Conservation (phyloP, 2,888 invertebrate species). For the Nowickia ferox region DNA sequence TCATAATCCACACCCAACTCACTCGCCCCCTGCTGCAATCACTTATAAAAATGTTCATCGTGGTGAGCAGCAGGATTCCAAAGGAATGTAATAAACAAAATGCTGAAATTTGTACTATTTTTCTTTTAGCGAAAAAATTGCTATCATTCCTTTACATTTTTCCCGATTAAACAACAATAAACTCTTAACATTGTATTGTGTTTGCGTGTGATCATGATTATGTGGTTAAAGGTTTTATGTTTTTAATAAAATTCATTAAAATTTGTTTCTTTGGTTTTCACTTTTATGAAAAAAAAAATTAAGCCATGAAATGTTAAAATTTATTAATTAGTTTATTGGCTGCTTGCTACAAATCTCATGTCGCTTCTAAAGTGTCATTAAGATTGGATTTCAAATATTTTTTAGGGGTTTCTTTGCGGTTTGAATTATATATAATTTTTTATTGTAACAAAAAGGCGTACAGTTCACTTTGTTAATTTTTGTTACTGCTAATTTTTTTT, state of each 20-base stretch:
- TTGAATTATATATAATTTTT: slow-evolving; percentile 30
- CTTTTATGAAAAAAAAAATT: background rate
- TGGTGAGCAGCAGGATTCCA: background rate
- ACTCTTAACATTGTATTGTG: background rate
- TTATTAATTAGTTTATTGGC: slow-evolving; percentile 6
- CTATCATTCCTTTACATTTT: background rate
- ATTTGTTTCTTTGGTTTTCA: background rate
- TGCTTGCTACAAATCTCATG: background rate
- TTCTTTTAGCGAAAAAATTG: background rate
- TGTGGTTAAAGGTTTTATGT: background rate
- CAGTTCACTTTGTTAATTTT: slow-evolving; percentile 37
- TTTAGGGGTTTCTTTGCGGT: slow-evolving; percentile 51
- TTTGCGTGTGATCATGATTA: background rate
- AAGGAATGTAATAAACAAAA: slow-evolving; percentile 9
- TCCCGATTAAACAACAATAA: background rate
- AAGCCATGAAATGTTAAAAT: slow-evolving; percentile 33
- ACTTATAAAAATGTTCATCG: background rate
- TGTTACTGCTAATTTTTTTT: background rate
- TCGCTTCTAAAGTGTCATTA: slow-evolving; percentile 46
- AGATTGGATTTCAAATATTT: slow-evolving; percentile 59
- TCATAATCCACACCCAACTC: slow-evolving; percentile 7
- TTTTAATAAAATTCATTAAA: background rate
- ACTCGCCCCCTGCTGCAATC: background rate
- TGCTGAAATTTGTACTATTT: background rate
- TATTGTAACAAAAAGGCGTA: slow-evolving; percentile 47